A percentile compares a stretch with the other conserved stretches of the same genome.
phyloP scores from a whole-genome alignment of 2,797 vertebrate species.

The Cryptoblepharus egeriae region DNA sequence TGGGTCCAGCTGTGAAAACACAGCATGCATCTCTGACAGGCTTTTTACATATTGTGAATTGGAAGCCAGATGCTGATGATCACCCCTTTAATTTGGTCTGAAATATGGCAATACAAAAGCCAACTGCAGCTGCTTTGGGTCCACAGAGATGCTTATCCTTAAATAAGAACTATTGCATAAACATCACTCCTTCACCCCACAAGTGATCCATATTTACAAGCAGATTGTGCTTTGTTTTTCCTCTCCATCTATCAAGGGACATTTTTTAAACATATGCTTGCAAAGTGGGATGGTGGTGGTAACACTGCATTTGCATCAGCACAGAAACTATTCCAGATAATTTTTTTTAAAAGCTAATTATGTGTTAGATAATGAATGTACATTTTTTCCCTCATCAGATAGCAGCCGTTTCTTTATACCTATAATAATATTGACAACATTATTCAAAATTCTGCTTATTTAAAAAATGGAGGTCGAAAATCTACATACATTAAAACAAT shows the following conservation, averaged over 20 bases:
- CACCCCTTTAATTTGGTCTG: constrained; percentile 14
- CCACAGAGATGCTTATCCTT: constrained; percentile 8
- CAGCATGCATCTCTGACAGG: background rate
- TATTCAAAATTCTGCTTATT: constrained; percentile 54
- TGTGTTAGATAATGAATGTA: constrained; percentile 22
- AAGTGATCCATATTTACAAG: constrained; percentile 16
- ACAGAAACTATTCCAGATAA: constrained; percentile 21
- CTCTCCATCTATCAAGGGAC: background rate
- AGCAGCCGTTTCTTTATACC: constrained; percentile 32
- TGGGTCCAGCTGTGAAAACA: constrained; percentile 15
- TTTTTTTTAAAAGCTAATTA: background rate
- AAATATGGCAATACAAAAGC: constrained; percentile 16
- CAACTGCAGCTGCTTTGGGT: constrained; percentile 6
- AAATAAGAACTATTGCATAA: constrained; percentile 7
- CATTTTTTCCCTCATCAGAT: background rate
- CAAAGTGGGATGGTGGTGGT: background rate
- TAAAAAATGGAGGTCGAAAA: constrained; percentile 63
- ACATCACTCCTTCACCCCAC: background rate
- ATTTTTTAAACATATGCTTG: constrained; percentile 32
- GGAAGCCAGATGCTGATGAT: background rate
- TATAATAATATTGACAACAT: constrained; percentile 45
- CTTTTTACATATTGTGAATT: background rate
- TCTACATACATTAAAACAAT: constrained; percentile 42
- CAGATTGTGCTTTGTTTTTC: background rate
- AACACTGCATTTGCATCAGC: constrained; percentile 7